Base-by-base conservation (phyloP, 1,140 invertebrate genomes). In the Rhopalosiphum maidis region DNA sequence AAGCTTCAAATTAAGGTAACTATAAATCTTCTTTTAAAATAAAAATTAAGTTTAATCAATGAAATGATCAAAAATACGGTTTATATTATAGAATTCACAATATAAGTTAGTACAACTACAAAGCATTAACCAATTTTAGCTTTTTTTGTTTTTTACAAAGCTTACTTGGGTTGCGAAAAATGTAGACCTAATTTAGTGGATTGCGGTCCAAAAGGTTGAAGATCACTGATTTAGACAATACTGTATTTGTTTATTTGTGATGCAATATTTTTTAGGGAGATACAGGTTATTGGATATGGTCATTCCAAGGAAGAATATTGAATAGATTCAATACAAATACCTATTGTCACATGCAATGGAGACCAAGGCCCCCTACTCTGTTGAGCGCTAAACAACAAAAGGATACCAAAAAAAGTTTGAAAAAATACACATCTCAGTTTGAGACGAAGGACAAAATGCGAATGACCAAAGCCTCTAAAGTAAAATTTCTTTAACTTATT, bases 381-480 rank as follows among this genome's bases (percentile, higher is more conserved):
- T 96, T 99, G 0, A 95, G 96, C 2, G 96, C 97, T 85, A 96
- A 97, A 82, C 97, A 98, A 94, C 97, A 98, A 93, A 98, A 99
- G 96, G 98, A 99, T 86, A 99, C 99, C 94, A 99, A 98, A 95
- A 99, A 99, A 96, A 99, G 99, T 95, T 96, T 99, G 94, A 99
- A 99, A 96, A 99, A 99, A 95, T 99, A 99, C 96, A 98, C 98
- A 93, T 97, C 97, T 11, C 97, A 98, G 95, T 99, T 99, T 95
- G 99, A 99, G 95, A 97, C 97, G 94, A 99, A 99, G 95, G 99
- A 99, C 96, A 97, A 98, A 93, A 97, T 99, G 96, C 96, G 98
- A 90, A 96, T 98, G 95, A 98, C 97, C 86, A 98, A 99, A 94
- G 99, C 99, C 68, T 99, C 98, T 86, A 99, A 99, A 96, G 97